Base-by-base conservation (phyloP, 2,113 vertebrate species). In the Pterocles gutturalis region DNA sequence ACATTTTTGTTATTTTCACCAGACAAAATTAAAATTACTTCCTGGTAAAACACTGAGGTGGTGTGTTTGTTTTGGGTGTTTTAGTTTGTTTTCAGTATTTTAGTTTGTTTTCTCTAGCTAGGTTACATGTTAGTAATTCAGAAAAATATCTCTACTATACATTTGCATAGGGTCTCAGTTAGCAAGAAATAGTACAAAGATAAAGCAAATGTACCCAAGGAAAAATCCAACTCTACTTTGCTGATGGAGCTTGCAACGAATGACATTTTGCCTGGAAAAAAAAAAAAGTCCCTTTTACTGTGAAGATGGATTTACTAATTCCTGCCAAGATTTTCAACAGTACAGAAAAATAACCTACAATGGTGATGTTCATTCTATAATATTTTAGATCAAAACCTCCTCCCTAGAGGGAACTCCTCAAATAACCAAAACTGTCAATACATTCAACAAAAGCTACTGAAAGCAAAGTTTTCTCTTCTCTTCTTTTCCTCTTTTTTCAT, bases 1-100 rank as follows among this genome's bases (percentile, higher is more conserved):
- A 54, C 7, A 13, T 72, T 86, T 94, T 76, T 95, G 33, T 48
- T 83, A 67, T 55, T 95, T 97, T 93, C 49, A 93, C 77, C 41
- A 75, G 31, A 61, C 21, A 71, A 97, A 94, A 94, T 70, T 3
- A 94, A 89, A 75, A 75, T 64, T 73, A 85, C 18, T 90, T 90
- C 25, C 70, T 49, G 22, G 20, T 65, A 70, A 78, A 57, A 70
- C 81, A 84, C 16, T 11, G 5, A 24, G 10, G 15, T 43, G 25
- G n/a, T 67, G 62, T 91, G 15, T 33, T 80, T 71, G 16, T 17
- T 82, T 51, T 3, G 20, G 3, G 0, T 2, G 65, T 43, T 53
- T 51, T 34, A 8, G 22, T 22, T 22, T 49, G 22, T 22, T 49
- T 53, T 53, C 17, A 19, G 46, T 28, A 28, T 19, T 57, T 80